These are phyloP conservation scores for Mizuhopecten yessoensis DNA, from an alignment of 1,140 invertebrate genomes.

Conservation along the genomic window DNA sequence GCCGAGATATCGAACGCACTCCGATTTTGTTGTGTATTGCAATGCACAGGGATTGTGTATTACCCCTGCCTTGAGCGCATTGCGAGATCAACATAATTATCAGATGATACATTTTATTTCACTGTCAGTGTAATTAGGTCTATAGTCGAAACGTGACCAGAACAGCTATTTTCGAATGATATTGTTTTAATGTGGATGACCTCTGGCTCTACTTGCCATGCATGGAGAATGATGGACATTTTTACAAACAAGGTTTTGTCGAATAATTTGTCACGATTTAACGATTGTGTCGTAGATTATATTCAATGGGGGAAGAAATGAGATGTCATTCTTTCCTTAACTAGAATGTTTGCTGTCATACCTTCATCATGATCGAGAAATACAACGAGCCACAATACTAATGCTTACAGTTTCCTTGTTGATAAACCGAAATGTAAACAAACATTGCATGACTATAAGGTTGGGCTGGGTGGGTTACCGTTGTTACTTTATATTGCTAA, in stretches of 20 bases:
- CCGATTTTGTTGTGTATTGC: background rate
- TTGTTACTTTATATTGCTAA: too few species aligned
- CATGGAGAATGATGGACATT: too few species aligned
- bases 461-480: too few species aligned
- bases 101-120: constrained; percentile 20
- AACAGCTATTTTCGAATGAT: background rate
- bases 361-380: background rate
- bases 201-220: background rate
- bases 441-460: background rate
- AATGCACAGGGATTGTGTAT: background rate
- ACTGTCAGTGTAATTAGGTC: constrained; percentile 32
- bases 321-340: background rate
- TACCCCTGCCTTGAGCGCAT: background rate
- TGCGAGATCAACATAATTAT: constrained; percentile 20
- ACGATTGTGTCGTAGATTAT: too few species aligned
- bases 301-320: background rate
- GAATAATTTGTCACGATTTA: background rate
- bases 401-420: background rate
- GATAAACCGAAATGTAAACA: background rate
- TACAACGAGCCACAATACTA: background rate
- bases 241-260: background rate
- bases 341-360: background rate
- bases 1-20: background rate
- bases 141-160: background rate
- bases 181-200: background rate